A percentile compares a stretch with the other conserved stretches of the same genome.
Conservation (phyloP, 2,113 vertebrate species). For the Corynorhinus townsendii region DNA sequence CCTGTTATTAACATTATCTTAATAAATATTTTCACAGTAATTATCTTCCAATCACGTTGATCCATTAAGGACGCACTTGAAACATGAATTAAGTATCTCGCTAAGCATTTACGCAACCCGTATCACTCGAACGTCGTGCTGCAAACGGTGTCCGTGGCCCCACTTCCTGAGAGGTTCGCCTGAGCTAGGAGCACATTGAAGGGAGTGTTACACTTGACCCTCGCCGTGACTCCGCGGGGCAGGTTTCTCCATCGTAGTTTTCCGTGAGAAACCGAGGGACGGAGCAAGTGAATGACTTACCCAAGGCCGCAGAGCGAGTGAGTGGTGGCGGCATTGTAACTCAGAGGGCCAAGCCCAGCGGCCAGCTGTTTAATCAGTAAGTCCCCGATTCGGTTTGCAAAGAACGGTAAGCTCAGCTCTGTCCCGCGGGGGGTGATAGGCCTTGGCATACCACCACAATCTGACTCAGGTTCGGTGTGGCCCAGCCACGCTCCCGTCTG, state of each 20-base stretch:
- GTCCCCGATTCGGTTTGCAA: background rate
- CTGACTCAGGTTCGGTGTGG: background rate
- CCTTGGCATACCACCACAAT: background rate
- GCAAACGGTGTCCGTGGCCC: background rate
- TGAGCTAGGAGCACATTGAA: background rate
- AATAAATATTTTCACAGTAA: background rate
- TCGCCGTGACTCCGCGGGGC: background rate
- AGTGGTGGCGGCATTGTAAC: background rate
- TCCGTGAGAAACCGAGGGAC: background rate
- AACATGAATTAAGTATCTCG: background rate
- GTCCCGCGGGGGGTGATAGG: background rate
- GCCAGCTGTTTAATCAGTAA: background rate
- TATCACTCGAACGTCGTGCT: background rate
- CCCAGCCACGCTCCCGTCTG: background rate
- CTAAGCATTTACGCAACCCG: background rate
- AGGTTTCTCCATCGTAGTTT: background rate
- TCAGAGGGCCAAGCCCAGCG: background rate
- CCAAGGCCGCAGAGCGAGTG: background rate
- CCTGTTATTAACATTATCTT: background rate
- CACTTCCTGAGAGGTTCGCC: background rate
- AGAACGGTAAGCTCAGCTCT: background rate
- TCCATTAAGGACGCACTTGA: background rate
- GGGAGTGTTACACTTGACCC: background rate
- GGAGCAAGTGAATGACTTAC: background rate
- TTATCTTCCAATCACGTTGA: background rate